Percentiles rank a stretch among this genome's conserved stretches.
These are phyloP conservation scores for Heliothis peltigera DNA, from an alignment of 2,888 invertebrate genomes.

Conservation along the genomic window DNA sequence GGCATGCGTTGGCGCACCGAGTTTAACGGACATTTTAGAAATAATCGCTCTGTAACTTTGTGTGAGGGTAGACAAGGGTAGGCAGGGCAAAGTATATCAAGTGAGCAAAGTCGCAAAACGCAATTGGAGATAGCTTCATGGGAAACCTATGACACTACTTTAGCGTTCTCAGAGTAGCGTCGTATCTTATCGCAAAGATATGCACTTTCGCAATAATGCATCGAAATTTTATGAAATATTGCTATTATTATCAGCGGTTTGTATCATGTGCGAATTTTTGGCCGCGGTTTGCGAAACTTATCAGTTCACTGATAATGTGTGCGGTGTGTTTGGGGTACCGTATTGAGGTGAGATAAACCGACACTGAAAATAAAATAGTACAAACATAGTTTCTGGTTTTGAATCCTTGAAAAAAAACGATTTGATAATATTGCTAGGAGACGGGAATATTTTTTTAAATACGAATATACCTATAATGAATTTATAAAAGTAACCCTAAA, in stretches of 20 bases:
- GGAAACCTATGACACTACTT: slow-evolving; percentile 13
- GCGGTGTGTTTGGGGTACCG: slow-evolving; percentile 19
- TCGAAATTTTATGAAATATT: slow-evolving; percentile 32
- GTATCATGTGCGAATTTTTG: slow-evolving; percentile 55
- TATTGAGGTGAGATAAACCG: neutral
- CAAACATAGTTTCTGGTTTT: no score
- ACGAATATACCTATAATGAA: no score
- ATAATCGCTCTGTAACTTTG: no score
- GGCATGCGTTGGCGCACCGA: no score
- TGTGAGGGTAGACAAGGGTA: no score
- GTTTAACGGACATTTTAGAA: no score
- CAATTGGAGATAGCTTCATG: neutral
- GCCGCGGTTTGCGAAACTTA: slow-evolving; percentile 51
- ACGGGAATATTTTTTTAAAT: no score
- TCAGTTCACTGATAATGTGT: slow-evolving; percentile 51
- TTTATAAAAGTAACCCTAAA: no score
- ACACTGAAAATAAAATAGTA: no score
- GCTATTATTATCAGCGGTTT: slow-evolving; percentile 38
- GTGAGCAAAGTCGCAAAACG: slow-evolving; percentile 5
- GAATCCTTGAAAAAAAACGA: no score
- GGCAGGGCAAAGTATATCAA: slow-evolving; percentile 4
- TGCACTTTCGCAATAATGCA: slow-evolving; percentile 51
- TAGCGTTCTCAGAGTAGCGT: slow-evolving; percentile 8
- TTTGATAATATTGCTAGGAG: no score
- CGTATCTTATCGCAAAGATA: slow-evolving; percentile 38